A percentile compares a stretch with the other conserved stretches of the same genome.
phyloP scores from a whole-genome alignment of 64 coral and sea anemone species.

The Porites australiensis region DNA sequence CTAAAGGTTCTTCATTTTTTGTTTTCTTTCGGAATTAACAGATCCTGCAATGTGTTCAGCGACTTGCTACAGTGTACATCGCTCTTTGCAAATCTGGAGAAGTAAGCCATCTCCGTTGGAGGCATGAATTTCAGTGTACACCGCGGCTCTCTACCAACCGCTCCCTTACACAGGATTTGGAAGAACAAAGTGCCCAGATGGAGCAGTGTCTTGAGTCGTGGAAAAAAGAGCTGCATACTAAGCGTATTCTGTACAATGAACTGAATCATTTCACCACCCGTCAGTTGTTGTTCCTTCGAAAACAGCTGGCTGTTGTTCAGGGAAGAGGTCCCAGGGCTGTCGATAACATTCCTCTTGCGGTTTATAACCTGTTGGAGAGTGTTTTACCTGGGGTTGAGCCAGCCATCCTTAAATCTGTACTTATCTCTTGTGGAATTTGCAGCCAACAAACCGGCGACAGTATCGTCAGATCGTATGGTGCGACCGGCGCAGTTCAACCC shows the following conservation, averaged over 20 bases:
- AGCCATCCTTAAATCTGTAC: constrained; percentile 13
- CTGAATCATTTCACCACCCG: constrained; percentile 79
- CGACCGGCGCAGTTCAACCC: not conserved
- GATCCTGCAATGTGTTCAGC: constrained; percentile 63
- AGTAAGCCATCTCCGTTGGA: constrained; percentile 79
- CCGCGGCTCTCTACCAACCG: not conserved
- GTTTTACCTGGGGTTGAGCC: constrained; percentile 69
- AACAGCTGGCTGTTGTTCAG: constrained; percentile 42
- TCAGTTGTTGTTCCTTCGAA: constrained; percentile 71
- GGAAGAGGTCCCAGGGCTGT: constrained; percentile 34
- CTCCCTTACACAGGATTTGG: constrained; percentile 6
- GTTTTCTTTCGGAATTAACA: not conserved
- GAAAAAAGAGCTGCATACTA: constrained; percentile 59
- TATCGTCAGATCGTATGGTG: not conserved
- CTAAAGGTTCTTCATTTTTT: too few species aligned
- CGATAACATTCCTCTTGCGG: constrained; percentile 11
- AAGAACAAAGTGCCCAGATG: constrained; percentile 34
- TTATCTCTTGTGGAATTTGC: constrained; percentile 43
- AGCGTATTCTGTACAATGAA: constrained; percentile 58
- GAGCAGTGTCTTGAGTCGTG: constrained; percentile 66
- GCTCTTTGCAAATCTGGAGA: constrained; percentile 77
- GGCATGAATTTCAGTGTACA: constrained; percentile 47
- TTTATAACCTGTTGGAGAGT: constrained; percentile 84
- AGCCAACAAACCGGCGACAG: not conserved
- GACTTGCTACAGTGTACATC: constrained; percentile 69